Conservation (phyloP, 2,113 vertebrate species). For the Channa maculata region DNA sequence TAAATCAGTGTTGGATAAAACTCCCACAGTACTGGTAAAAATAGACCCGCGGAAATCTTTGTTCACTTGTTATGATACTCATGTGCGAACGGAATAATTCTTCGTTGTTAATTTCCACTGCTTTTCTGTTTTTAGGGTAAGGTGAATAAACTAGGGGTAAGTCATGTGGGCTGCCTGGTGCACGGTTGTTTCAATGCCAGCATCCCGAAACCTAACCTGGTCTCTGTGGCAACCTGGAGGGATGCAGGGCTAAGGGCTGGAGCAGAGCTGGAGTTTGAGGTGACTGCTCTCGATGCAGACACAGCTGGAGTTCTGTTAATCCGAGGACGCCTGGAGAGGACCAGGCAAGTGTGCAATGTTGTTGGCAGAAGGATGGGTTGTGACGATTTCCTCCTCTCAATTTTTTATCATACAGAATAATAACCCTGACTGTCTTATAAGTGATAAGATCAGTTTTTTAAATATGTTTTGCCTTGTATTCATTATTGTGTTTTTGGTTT, state of each 20-base stretch:
- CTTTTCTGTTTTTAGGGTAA: constrained; percentile 82
- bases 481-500: neutral
- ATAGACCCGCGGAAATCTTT: too few species aligned
- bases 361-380: too few species aligned
- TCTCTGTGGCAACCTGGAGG: constrained; percentile 87
- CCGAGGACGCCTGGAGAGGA: constrained; percentile 86
- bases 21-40: too few species aligned
- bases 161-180: constrained; percentile 94
- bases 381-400: too few species aligned
- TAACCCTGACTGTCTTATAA: too few species aligned
- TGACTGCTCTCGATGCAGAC: constrained; percentile 90
- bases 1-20: too few species aligned
- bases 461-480: too few species aligned
- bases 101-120: neutral
- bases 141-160: constrained; percentile 93
- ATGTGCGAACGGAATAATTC: too few species aligned
- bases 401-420: too few species aligned
- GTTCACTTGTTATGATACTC: too few species aligned
- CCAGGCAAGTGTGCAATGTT: constrained; percentile 71
- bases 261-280: constrained; percentile 89
- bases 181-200: constrained; percentile 97
- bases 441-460: too few species aligned
- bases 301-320: constrained; percentile 92
- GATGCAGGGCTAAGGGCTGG: constrained; percentile 86
- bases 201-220: constrained; percentile 88